phyloP scores from a whole-genome alignment of 1,140 invertebrate genomes.

The Psix sp. region DNA sequence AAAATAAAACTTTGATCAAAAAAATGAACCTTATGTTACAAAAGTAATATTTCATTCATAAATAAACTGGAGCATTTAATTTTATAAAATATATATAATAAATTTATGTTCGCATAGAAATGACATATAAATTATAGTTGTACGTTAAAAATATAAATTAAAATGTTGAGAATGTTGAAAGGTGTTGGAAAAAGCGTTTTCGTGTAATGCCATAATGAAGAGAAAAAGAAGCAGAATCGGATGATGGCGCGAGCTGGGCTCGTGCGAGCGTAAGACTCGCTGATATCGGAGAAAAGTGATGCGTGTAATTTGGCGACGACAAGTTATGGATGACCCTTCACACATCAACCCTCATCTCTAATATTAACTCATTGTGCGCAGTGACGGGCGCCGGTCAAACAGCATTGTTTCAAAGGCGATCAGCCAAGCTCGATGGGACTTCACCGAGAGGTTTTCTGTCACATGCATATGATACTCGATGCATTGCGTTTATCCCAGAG shows the following conservation, averaged over 20 bases:
- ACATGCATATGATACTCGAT: slow-evolving; percentile 66
- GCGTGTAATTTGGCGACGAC: slow-evolving; percentile 71
- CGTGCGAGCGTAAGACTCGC: slow-evolving; percentile 23
- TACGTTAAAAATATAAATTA: too few species aligned
- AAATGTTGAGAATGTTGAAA: too few species aligned
- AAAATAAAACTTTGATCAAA: too few species aligned
- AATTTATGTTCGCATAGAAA: too few species aligned
- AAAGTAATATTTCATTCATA: too few species aligned
- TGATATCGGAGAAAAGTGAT: slow-evolving; percentile 27
- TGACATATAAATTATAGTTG: too few species aligned
- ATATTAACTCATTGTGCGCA: slow-evolving; percentile 71
- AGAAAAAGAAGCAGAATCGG: not conserved
- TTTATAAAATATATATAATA: too few species aligned
- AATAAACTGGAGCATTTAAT: too few species aligned
- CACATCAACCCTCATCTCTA: slow-evolving; percentile 67
- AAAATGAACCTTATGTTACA: too few species aligned
- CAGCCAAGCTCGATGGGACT: slow-evolving; percentile 64
- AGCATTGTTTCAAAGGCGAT: slow-evolving; percentile 73
- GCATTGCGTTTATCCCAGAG: slow-evolving; percentile 61
- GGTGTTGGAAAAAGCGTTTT: too few species aligned
- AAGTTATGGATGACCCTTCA: slow-evolving; percentile 75
- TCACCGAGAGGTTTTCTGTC: slow-evolving; percentile 74
- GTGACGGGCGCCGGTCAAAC: slow-evolving; percentile 73
- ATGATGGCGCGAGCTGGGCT: not conserved
- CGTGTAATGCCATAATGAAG: not conserved